These are phyloP conservation scores for Drosophila aff. DNA, from an alignment of 1,140 invertebrate species.

Conservation along the genomic window DNA sequence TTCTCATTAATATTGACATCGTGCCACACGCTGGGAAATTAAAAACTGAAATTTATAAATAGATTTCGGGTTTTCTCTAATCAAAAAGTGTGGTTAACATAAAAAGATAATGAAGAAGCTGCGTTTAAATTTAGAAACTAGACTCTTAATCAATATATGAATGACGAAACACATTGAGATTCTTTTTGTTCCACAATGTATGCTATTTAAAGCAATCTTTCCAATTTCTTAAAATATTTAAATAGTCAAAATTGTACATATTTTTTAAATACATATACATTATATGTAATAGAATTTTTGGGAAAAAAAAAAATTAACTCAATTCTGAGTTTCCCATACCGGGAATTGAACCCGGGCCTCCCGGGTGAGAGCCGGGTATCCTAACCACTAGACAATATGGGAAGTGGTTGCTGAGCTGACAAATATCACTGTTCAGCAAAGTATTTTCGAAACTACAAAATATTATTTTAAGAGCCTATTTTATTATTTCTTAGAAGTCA, in stretches of 20 bases:
- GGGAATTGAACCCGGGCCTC: conserved; percentile 89
- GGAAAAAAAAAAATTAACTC: no score
- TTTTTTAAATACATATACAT: no score
- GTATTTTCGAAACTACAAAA: no score
- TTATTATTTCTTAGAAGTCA: no score
- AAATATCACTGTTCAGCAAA: no score
- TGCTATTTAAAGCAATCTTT: no score
- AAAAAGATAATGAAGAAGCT: background rate
- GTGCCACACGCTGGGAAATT: background rate
- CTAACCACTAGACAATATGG: conserved; percentile 92
- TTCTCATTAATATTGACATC: background rate
- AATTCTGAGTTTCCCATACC: conserved; percentile 87
- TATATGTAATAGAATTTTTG: no score
- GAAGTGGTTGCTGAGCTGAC: conserved; percentile 41
- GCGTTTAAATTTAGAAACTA: conserved; percentile 11
- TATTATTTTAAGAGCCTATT: no score
- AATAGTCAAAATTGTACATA: no score
- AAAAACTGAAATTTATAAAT: conserved; percentile 14
- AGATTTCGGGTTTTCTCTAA: conserved; percentile 1
- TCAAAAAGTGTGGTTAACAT: background rate
- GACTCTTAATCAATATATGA: background rate
- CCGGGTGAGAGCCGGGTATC: conserved; percentile 94
- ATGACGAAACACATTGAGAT: background rate
- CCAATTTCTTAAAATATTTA: no score
- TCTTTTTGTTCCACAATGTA: background rate